Conservation (phyloP, 2,113 vertebrate species). For the Nestor notabilis region DNA sequence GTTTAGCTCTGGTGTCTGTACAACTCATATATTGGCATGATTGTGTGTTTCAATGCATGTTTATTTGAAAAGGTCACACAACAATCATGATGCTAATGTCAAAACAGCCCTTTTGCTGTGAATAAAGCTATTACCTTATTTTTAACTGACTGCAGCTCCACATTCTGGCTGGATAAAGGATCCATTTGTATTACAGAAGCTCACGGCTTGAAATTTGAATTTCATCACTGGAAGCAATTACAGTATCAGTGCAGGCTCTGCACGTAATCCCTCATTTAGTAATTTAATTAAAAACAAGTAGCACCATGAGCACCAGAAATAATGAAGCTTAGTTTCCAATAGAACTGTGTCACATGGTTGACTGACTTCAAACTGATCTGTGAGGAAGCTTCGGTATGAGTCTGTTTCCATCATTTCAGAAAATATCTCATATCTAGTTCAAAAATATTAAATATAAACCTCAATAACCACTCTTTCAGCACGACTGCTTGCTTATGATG, state of each 20-base stretch:
- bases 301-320: conserved; percentile 13
- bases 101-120: background rate
- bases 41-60: background rate
- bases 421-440: background rate
- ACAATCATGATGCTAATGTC: background rate
- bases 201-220: conserved; percentile 25
- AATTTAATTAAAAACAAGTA: conserved; percentile 65
- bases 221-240: conserved; percentile 58
- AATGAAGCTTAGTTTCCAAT: conserved; percentile 32
- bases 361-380: background rate
- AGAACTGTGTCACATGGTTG: background rate
- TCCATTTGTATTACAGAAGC: conserved; percentile 7
- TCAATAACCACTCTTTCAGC: background rate
- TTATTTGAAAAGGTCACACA: background rate
- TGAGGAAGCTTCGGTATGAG: background rate
- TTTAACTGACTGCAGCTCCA: background rate
- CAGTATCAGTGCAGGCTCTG: background rate
- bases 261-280: conserved; percentile 45
- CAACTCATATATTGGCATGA: background rate
- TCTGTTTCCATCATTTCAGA: background rate
- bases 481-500: background rate
- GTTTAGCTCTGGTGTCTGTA: background rate
- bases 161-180: conserved; percentile 1
- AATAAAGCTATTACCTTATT: background rate
- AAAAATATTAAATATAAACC: background rate